Conservation (phyloP, 2,113 vertebrate species). For the Chaetura pelagica region DNA sequence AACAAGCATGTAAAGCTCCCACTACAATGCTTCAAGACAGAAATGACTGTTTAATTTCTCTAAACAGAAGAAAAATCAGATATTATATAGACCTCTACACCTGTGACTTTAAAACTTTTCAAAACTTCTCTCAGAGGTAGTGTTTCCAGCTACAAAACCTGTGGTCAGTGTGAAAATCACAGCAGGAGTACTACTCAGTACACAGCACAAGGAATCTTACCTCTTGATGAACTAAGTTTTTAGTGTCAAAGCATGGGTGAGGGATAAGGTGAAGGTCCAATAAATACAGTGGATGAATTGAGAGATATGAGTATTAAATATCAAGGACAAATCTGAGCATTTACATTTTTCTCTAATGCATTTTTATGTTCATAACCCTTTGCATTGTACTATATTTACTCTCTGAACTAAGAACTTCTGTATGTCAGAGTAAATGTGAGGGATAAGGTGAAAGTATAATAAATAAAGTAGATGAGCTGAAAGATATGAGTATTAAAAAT, state of each 20-base stretch:
- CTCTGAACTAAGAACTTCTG: conserved; percentile 47
- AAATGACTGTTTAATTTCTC: neutral
- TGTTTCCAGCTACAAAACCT: neutral
- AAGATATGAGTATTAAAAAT: conserved; percentile 8
- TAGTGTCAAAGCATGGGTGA: neutral
- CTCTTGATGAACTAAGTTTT: neutral
- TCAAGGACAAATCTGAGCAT: conserved; percentile 17
- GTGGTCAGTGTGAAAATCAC: neutral
- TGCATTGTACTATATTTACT: conserved; percentile 35
- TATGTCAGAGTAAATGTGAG: conserved; percentile 24
- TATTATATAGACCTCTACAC: neutral
- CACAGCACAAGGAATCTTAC: neutral
- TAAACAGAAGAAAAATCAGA: neutral
- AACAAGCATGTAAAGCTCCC: neutral
- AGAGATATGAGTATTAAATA: conserved; percentile 3
- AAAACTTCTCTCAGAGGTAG: neutral
- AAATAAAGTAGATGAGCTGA: conserved; percentile 49
- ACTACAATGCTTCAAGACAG: neutral
- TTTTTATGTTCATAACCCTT: conserved; percentile 47
- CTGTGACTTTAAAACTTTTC: neutral
- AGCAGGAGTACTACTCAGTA: neutral
- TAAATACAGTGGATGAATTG: neutral
- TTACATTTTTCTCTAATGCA: conserved; percentile 24
- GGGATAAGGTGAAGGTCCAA: conserved; percentile 12
- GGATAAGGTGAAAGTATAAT: conserved; percentile 36